Evolutionary conservation across 2,797 vertebrate species (phyloP), one percentile per base, ranked within the genome.

Genomic region (Pogoniulus pusillus): DNA sequence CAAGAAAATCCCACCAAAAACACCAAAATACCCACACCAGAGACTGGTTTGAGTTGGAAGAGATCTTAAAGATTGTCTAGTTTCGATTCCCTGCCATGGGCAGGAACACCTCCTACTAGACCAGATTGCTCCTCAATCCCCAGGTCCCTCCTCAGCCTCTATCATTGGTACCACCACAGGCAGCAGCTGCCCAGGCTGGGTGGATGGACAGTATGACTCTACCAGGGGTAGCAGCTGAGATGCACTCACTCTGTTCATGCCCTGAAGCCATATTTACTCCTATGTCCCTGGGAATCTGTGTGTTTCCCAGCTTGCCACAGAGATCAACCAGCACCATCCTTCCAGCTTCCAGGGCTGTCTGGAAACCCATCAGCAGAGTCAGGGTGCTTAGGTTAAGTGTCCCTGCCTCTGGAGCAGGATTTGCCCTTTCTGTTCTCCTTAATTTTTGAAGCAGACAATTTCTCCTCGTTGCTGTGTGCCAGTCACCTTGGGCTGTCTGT

Each of bases 351-450:
- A 1, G 1, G 10, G 79, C 69, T 60, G 34, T 49, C 27, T 12
- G 26, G 39, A 34, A 30, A 23, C 30, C 19, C 62, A 0, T 5
- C 1, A 3, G 23, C 5, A 51, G 20, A 23, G 9, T 17, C 69
- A 32, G 73, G 65, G 32, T 43, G 10, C 0, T 1, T 5, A 0
- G 8, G 51, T 4, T 34, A 16, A 66, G 30, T 4, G 0, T 27
- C 58, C 41, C 68, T 32, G 49, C 30, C 12, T 10, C 51, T 2
- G 0, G 4, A 41, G 19, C 27, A 37, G 4, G 73, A 19, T 82
- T 45, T 30, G 62, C 76, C 59, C 45, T 88, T 58, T 11, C 59
- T 22, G 4, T 35, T 57, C 32, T 51, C 60, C 34, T 43, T 59
- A 12, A 13, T 9, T 37, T 39, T 6, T 43, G 68, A 49, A 58